Percentiles rank a stretch among this genome's conserved stretches.
Evolutionary conservation across 2,113 vertebrate species (phyloP).

Genomic region (Sceloporus undulatus): DNA sequence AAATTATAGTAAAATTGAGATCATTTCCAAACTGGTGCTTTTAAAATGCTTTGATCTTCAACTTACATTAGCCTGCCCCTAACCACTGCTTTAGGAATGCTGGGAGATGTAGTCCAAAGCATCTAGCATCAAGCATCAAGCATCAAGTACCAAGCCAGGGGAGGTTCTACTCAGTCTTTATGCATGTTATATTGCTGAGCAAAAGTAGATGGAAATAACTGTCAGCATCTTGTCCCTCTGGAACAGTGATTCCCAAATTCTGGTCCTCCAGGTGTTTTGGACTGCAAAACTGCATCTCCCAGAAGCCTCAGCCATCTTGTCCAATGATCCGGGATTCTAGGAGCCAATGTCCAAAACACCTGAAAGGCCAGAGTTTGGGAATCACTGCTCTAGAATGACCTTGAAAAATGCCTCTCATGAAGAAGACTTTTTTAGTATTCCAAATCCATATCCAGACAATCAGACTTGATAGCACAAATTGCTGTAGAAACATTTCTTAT

Average conservation of each 20-base stretch:
- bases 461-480: background rate
- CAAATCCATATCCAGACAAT: background rate
- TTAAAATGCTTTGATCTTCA: too few relatives aligned
- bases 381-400: background rate
- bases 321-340: too few relatives aligned
- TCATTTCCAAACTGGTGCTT: too few relatives aligned
- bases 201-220: constrained; percentile 26
- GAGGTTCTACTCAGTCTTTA: background rate
- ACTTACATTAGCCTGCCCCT: background rate
- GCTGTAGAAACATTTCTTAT: background rate
- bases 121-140: background rate
- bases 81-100: background rate
- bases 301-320: too few relatives aligned
- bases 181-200: background rate
- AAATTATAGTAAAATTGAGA: too few relatives aligned
- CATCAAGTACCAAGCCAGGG: background rate
- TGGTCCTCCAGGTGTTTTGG: too few relatives aligned
- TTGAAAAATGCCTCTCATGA: background rate
- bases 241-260: too few relatives aligned
- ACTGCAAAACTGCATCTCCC: too few relatives aligned
- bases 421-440: background rate
- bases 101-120: background rate
- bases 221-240: background rate
- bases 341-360: too few relatives aligned
- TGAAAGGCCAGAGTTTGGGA: too few relatives aligned